phyloP scores from a whole-genome alignment of 1,140 invertebrate species.

The Lepidurus couesii region DNA sequence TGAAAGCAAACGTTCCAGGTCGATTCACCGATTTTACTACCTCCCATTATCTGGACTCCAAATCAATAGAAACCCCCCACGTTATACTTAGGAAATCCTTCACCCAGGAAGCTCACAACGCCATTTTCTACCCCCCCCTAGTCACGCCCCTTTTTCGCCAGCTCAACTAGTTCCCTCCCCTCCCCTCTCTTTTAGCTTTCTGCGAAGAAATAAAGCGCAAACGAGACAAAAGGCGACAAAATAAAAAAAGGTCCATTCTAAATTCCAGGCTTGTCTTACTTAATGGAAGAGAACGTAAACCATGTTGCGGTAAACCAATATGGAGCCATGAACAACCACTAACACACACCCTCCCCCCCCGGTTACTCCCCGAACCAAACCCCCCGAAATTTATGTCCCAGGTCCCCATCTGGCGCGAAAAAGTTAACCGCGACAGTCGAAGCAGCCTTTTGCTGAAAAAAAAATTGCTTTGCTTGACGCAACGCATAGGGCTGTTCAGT shows the following conservation, averaged over 20 bases:
- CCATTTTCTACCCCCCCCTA: not conserved
- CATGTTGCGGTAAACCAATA: too few species aligned
- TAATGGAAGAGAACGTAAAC: too few species aligned
- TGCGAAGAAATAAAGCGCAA: too few species aligned
- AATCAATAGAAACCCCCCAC: not conserved
- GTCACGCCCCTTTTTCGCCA: too few species aligned
- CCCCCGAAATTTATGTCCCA: not conserved
- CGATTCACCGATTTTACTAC: not conserved
- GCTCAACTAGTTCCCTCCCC: too few species aligned
- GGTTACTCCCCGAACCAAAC: not conserved
- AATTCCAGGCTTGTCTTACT: too few species aligned
- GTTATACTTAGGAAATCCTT: not conserved
- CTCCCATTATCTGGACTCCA: slow-evolving; percentile 6
- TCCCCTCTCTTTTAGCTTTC: too few species aligned
- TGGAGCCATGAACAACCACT: not conserved
- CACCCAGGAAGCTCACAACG: not conserved
- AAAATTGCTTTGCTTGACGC: not conserved
- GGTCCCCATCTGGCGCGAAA: not conserved
- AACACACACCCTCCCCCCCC: not conserved
- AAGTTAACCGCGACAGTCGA: not conserved
- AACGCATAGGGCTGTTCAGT: not conserved
- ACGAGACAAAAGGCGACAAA: too few species aligned
- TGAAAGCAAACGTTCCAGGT: slow-evolving; percentile 1
- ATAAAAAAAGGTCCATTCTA: too few species aligned
- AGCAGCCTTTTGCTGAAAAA: not conserved